A percentile compares a stretch with the other conserved stretches of the same genome.
Evolutionary conservation across 1,140 invertebrate species (phyloP).

Genomic region (Contarinia nasturtii): DNA sequence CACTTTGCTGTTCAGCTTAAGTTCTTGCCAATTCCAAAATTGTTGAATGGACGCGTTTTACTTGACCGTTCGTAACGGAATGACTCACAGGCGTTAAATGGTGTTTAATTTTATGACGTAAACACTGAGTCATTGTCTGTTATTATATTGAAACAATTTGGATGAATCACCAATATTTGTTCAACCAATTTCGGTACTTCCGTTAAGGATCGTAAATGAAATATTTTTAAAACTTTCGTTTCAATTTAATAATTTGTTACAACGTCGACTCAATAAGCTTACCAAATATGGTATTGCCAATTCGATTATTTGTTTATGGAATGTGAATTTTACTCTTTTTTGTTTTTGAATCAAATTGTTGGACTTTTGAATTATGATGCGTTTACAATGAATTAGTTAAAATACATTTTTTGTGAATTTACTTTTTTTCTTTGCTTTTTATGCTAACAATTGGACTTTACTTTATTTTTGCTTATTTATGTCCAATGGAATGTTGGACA

Average conservation of each 20-base stretch:
- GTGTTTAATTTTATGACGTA: slow-evolving; percentile 4
- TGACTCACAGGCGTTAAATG: slow-evolving; percentile 4
- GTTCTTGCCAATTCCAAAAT: slow-evolving; percentile 7
- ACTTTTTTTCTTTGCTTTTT: no score
- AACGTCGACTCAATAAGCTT: no score
- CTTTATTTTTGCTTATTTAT: no score
- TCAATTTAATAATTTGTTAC: slow-evolving; percentile 1
- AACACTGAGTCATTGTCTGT: slow-evolving; percentile 5
- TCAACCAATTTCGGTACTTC: slow-evolving; percentile 5
- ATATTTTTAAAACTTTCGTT: slow-evolving; percentile 6
- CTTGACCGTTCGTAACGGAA: slow-evolving; percentile 7
- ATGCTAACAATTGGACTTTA: no score
- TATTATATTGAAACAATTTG: slow-evolving; percentile 4
- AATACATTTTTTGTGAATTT: no score
- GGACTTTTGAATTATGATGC: no score
- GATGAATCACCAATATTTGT: slow-evolving; percentile 1
- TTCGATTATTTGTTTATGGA: neutral
- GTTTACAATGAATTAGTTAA: no score
- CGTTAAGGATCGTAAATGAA: slow-evolving; percentile 5
- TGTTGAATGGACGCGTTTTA: slow-evolving; percentile 10
- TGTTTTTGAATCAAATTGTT: no score
- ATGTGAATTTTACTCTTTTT: no score
- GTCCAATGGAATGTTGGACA: slow-evolving; percentile 5
- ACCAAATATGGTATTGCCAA: no score
- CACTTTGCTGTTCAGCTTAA: slow-evolving; percentile 1